phyloP scores from a whole-genome alignment of 1,140 invertebrate species.

The Brachionus plicatilis region DNA sequence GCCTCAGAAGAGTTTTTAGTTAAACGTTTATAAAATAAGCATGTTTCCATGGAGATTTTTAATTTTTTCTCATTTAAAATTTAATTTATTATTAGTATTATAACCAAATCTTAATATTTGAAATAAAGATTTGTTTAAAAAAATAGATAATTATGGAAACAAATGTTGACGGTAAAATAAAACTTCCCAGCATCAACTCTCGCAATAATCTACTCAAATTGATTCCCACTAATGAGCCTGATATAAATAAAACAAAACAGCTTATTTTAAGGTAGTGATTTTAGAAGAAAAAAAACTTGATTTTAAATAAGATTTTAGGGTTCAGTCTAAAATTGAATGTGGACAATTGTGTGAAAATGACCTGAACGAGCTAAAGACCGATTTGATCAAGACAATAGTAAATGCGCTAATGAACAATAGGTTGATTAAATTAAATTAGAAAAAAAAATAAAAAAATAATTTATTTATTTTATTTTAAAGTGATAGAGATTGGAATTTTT shows the following conservation, averaged over 20 bases:
- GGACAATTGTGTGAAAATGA: neutral
- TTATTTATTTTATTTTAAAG: neutral
- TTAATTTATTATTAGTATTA: neutral
- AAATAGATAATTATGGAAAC: neutral
- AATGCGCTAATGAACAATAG: constrained; percentile 15
- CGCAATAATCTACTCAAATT: neutral
- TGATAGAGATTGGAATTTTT: constrained; percentile 7
- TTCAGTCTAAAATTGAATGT: neutral
- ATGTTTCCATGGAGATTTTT: neutral
- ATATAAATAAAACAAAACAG: neutral
- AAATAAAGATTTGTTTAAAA: neutral
- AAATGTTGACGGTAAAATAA: neutral
- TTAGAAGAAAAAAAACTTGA: neutral
- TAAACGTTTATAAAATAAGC: neutral
- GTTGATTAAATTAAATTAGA: neutral
- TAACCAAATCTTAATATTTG: neutral
- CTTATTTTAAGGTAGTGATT: neutral
- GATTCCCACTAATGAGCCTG: neutral
- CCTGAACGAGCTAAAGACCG: neutral
- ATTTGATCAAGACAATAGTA: neutral
- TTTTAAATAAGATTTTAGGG: neutral
- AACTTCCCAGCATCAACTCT: neutral
- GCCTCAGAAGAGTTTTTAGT: neutral
- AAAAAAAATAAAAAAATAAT: neutral
- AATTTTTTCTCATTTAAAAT: neutral